A percentile compares a stretch with the other conserved stretches of the same genome.
Conservation (phyloP, 2,797 vertebrate species). For the Gymnothorax reevesii region DNA sequence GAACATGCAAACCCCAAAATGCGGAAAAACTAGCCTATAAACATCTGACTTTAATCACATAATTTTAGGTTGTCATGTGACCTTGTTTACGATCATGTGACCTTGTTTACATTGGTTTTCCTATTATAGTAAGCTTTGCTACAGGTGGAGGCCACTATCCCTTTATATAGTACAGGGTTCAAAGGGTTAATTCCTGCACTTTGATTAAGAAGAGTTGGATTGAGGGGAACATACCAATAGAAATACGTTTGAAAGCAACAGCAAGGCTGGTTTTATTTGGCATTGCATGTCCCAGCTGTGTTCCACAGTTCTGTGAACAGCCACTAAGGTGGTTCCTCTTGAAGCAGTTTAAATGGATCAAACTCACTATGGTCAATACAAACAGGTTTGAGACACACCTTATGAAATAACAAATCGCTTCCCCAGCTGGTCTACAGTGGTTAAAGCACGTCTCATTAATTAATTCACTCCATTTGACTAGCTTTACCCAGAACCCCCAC, state of each 20-base stretch:
- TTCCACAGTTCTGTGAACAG: neutral
- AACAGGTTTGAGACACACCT: neutral
- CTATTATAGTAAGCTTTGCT: no score
- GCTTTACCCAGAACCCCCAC: neutral
- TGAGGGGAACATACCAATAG: neutral
- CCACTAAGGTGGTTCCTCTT: neutral
- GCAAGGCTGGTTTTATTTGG: neutral
- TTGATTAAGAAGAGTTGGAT: neutral
- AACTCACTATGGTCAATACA: neutral
- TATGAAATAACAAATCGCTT: neutral
- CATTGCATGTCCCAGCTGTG: neutral
- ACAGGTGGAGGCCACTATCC: no score
- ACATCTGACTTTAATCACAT: no score
- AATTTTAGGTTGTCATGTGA: no score
- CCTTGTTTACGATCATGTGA: no score
- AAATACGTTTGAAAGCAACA: neutral
- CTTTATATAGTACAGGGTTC: no score
- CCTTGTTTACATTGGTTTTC: no score
- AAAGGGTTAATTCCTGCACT: neutral
- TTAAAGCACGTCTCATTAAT: neutral
- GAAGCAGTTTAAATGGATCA: neutral
- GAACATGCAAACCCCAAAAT: no score
- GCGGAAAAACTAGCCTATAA: no score
- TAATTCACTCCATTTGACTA: neutral
- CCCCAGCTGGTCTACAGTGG: neutral